phyloP scores from a whole-genome alignment of 2,113 vertebrate species.

The Geothlypis trichas region DNA sequence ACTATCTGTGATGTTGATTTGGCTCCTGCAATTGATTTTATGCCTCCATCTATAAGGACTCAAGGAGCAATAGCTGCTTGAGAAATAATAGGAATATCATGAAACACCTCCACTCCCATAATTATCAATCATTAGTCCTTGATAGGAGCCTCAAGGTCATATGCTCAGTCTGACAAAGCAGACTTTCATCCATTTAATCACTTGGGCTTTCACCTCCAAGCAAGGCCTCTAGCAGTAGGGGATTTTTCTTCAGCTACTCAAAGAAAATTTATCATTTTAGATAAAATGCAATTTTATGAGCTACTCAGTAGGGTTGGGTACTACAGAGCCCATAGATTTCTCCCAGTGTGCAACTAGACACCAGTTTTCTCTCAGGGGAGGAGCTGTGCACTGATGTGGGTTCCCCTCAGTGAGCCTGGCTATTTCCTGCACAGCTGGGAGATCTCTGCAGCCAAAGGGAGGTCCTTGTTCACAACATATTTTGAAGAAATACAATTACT shows the following conservation, averaged over 20 bases:
- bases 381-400: neutral
- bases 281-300: neutral
- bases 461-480: neutral
- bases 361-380: neutral
- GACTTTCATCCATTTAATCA: neutral
- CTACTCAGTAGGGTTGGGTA: neutral
- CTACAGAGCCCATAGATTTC: neutral
- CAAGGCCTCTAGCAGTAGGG: neutral
- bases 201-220: neutral
- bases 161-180: neutral
- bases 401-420: neutral
- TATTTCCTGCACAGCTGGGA: fast-evolving
- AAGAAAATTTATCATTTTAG: neutral
- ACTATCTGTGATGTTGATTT: neutral
- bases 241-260: neutral
- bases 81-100: neutral
- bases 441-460: neutral
- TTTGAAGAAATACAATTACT: neutral
- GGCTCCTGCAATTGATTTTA: neutral
- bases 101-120: neutral
- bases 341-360: neutral
- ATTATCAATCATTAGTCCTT: neutral
- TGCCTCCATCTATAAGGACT: neutral
- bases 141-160: neutral
- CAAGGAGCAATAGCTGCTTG: neutral